Evolutionary conservation across 1,140 invertebrate genomes (phyloP).

Genomic region (Atta cephalotes): DNA sequence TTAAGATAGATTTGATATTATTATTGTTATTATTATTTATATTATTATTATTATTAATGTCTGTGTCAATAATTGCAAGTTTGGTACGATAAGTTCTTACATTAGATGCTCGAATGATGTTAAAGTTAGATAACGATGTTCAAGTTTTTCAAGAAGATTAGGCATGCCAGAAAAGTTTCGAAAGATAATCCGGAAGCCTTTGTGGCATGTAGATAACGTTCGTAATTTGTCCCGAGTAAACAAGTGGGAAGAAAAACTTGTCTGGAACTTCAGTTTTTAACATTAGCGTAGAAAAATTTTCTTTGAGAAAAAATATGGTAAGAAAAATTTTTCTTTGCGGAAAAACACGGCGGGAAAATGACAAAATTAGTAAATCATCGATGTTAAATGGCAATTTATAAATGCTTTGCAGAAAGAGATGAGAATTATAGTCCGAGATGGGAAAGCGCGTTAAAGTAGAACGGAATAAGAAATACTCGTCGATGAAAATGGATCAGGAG

Average conservation of each 20-base stretch:
- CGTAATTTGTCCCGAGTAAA: slow-evolving; percentile 44
- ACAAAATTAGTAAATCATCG: neutral
- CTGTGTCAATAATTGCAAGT: too few species aligned
- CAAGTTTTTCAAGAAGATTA: neutral
- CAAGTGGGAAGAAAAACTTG: neutral
- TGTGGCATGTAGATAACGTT: neutral
- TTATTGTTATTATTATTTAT: neutral
- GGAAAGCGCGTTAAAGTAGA: neutral
- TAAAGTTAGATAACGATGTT: slow-evolving; percentile 7
- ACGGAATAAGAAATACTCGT: neutral
- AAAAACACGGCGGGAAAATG: neutral
- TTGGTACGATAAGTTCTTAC: neutral
- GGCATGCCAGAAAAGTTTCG: neutral
- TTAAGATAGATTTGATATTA: too few species aligned
- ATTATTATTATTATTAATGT: neutral
- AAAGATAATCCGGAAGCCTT: neutral
- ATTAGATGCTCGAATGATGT: neutral
- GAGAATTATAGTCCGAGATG: neutral
- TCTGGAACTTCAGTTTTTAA: neutral
- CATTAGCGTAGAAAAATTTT: slow-evolving; percentile 16
- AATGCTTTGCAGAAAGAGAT: neutral
- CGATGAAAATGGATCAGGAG: slow-evolving; percentile 14
- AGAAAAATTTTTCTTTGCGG: neutral
- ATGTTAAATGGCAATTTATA: slow-evolving; percentile 5
- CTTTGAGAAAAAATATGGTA: neutral